A percentile compares a stretch with the other conserved stretches of the same genome.
These are phyloP conservation scores for Campopleginae sp. DNA, from an alignment of 2,888 invertebrate species.

Conservation along the genomic window DNA sequence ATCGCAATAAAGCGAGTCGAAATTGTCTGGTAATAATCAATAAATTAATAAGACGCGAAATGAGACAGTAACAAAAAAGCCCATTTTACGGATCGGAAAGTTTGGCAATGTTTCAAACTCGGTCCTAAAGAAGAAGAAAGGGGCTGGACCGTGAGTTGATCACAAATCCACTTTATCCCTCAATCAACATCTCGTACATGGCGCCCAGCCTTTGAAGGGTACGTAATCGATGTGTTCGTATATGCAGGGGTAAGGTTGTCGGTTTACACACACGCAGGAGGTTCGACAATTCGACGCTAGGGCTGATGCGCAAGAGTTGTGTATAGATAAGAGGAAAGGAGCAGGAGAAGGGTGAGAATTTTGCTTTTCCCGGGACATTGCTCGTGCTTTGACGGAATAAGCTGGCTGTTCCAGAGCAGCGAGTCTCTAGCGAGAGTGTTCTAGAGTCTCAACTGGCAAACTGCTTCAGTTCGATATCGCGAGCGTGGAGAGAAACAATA, in stretches of 20 bases:
- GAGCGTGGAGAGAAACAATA: constrained; percentile 1
- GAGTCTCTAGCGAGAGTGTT: not conserved
- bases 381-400: constrained; percentile 44
- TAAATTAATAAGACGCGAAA: not conserved
- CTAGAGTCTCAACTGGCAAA: not conserved
- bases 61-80: not conserved
- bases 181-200: not conserved
- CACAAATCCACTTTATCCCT: constrained; percentile 25
- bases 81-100: not conserved
- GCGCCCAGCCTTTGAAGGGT: not conserved
- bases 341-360: constrained; percentile 32
- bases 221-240: not conserved
- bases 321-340: constrained; percentile 19
- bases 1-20: not conserved
- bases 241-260: not conserved
- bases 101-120: constrained; percentile 4
- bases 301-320: constrained; percentile 32
- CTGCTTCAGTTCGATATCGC: constrained; percentile 48
- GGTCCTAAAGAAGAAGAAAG: not conserved
- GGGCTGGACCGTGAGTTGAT: not conserved
- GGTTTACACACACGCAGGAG: not conserved
- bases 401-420: constrained; percentile 28
- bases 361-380: constrained; percentile 51
- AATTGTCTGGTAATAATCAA: not conserved
- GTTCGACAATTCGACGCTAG: constrained; percentile 30